Conservation (phyloP, 1,140 invertebrate species). For the Diachasmimorpha longicaudata region DNA sequence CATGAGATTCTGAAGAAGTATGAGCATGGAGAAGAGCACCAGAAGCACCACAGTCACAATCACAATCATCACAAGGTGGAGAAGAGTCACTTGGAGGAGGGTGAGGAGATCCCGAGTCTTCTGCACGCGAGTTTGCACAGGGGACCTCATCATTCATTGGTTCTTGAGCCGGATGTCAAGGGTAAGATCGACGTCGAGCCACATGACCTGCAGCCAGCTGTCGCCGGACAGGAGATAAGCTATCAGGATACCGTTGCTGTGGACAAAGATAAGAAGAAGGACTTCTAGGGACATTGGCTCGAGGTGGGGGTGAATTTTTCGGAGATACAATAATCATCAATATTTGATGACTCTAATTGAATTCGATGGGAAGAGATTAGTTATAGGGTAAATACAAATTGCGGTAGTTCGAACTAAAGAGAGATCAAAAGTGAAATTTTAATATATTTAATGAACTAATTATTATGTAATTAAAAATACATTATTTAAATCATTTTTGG, state of each 20-base stretch:
- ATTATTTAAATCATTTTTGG: neutral
- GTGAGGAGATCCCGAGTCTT: slow-evolving; percentile 42
- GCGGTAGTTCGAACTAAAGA: neutral
- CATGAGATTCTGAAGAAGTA: slow-evolving; percentile 51
- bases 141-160: slow-evolving; percentile 57
- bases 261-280: slow-evolving; percentile 57
- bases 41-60: slow-evolving; percentile 40
- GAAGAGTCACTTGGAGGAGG: slow-evolving; percentile 32
- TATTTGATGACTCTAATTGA: neutral
- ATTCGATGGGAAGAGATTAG: neutral
- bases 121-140: slow-evolving; percentile 43
- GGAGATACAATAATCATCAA: neutral
- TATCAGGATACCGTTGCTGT: slow-evolving; percentile 59
- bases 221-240: slow-evolving; percentile 63
- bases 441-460: slow-evolving; percentile 21
- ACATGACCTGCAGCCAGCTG: slow-evolving; percentile 62
- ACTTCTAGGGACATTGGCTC: slow-evolving; percentile 35
- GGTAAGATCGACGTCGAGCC: slow-evolving; percentile 63
- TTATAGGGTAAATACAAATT: neutral
- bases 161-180: slow-evolving; percentile 56
- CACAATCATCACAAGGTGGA: slow-evolving; percentile 42
- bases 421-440: slow-evolving; percentile 19
- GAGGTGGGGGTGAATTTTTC: too few relatives aligned
- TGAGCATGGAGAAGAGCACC: slow-evolving; percentile 33
- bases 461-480: neutral